Evolutionary conservation across 2,888 invertebrate species (phyloP).

Genomic region (Euplexia lucipara): DNA sequence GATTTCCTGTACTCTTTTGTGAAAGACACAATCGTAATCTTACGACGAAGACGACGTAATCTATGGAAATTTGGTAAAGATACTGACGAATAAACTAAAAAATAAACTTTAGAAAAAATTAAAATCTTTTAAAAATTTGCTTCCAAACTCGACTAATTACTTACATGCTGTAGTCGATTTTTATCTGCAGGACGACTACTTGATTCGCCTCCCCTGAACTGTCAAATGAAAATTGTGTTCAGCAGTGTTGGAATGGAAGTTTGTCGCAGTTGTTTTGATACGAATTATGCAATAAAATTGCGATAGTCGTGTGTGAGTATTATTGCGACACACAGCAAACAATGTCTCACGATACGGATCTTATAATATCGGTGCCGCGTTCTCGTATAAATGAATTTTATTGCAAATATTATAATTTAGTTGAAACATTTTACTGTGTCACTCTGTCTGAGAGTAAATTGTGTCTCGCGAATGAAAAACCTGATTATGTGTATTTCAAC

Average conservation of each 20-base stretch:
- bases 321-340: constrained; percentile 70
- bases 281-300: constrained; percentile 83
- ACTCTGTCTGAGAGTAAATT: constrained; percentile 85
- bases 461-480: constrained; percentile 77
- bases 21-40: no score
- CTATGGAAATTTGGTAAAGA: no score
- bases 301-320: constrained; percentile 74
- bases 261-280: constrained; percentile 78
- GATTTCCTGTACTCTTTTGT: no score
- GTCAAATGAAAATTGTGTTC: constrained; percentile 42
- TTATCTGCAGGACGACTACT: no score
- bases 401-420: constrained; percentile 86
- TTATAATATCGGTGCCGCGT: constrained; percentile 85
- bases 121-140: no score
- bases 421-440: constrained; percentile 89
- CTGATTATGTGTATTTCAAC: constrained; percentile 85
- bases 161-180: no score
- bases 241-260: constrained; percentile 65
- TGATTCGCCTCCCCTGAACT: neutral
- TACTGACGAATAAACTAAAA: no score
- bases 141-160: no score
- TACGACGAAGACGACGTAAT: no score
- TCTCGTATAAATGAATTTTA: constrained; percentile 85
- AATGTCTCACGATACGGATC: constrained; percentile 87
- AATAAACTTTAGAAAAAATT: no score